A percentile compares a stretch with the other conserved stretches of the same genome.
phyloP scores from a whole-genome alignment of 2,113 vertebrate genomes.

The Clarias magur region DNA sequence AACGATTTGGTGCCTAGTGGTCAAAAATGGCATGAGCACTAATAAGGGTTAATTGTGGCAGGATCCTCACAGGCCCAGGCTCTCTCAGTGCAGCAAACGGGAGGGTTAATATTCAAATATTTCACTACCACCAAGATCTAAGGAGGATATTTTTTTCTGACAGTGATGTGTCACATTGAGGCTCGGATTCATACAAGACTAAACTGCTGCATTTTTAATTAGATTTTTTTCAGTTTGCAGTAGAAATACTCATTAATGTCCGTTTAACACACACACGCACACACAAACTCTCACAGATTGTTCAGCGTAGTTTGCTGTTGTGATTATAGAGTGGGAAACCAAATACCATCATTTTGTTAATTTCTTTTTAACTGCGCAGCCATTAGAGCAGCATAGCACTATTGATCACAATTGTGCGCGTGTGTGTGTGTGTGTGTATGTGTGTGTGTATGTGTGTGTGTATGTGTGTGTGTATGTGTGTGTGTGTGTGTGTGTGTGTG shows the following conservation, averaged over 20 bases:
- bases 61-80: neutral
- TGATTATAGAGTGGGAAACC: constrained; percentile 31
- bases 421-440: constrained; percentile 28
- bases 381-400: constrained; percentile 65
- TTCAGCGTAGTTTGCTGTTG: constrained; percentile 20
- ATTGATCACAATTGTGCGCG: constrained; percentile 63
- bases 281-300: neutral
- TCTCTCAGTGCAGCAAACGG: neutral
- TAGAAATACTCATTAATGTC: neutral
- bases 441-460: constrained; percentile 21
- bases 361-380: constrained; percentile 76
- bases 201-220: neutral
- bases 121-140: neutral
- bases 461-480: constrained; percentile 3
- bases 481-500: constrained; percentile 9
- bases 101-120: neutral
- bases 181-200: neutral
- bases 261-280: constrained; percentile 11
- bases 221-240: neutral
- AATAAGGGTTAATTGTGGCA: neutral
- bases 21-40: neutral
- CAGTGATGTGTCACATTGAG: neutral
- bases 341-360: constrained; percentile 73
- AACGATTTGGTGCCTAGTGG: neutral
- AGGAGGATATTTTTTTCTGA: neutral